Evolutionary conservation across 2,113 vertebrate genomes (phyloP).

Genomic region (Notarius lentiginosus): DNA sequence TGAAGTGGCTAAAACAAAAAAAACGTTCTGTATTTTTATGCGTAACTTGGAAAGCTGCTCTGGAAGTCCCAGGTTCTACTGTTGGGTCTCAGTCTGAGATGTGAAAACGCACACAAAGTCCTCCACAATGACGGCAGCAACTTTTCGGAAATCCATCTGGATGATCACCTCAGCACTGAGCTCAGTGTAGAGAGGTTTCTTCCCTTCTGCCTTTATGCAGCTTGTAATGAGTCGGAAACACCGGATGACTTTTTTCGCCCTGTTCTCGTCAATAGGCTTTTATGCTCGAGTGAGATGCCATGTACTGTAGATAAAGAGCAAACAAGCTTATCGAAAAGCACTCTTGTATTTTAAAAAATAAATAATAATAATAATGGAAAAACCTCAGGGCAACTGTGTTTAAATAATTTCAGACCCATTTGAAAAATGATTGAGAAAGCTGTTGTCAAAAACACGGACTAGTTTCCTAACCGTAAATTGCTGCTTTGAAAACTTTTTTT

Average conservation of each 20-base stretch:
- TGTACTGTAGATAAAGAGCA: background rate
- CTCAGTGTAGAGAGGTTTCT: background rate
- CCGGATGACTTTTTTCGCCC: background rate
- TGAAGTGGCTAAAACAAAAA: background rate
- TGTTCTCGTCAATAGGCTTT: background rate
- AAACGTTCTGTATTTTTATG: background rate
- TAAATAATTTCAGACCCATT: conserved; percentile 5
- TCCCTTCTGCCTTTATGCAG: background rate
- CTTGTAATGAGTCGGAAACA: background rate
- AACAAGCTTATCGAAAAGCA: background rate
- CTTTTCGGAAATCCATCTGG: background rate
- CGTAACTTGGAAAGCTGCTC: too few relatives aligned
- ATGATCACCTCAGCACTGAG: background rate
- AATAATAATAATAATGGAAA: too few relatives aligned
- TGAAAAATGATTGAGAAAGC: background rate
- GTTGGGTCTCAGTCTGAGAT: background rate
- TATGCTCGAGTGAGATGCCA: background rate
- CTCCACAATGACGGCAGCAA: background rate
- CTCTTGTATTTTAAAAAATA: background rate
- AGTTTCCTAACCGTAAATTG: background rate
- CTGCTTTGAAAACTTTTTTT: background rate
- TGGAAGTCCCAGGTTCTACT: background rate
- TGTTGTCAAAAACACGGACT: background rate
- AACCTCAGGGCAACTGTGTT: background rate
- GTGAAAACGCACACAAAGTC: background rate